Percentiles rank a stretch among this genome's conserved stretches.
Conservation (phyloP, 2,888 invertebrate species). For the Ceramica pisi region DNA sequence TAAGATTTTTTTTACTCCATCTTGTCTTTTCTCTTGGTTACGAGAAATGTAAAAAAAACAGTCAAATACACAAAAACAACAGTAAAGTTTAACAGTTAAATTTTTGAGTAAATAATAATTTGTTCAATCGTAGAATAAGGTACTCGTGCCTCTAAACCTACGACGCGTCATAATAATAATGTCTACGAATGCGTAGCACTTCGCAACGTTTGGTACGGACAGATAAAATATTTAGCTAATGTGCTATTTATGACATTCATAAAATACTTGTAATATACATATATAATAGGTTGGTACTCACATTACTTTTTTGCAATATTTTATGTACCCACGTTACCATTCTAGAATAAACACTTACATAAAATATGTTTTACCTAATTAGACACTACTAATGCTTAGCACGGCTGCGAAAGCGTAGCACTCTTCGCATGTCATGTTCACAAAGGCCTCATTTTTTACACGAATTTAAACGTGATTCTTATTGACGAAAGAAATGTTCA, state of each 20-base stretch:
- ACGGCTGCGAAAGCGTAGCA: background rate
- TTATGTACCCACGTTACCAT: no score
- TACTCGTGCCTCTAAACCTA: background rate
- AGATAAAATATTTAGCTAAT: no score
- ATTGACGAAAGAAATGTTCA: conserved; percentile 66
- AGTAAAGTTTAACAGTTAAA: no score
- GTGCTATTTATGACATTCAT: no score
- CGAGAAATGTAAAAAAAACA: no score
- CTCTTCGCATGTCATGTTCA: no score
- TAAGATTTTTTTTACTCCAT: no score
- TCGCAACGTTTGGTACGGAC: background rate
- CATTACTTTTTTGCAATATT: no score
- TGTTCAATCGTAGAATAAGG: background rate
- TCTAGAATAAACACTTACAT: background rate
- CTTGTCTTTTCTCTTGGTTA: no score
- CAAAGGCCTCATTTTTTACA: background rate
- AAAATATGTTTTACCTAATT: background rate
- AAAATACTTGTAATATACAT: no score
- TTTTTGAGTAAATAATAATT: background rate
- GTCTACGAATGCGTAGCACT: conserved; percentile 12
- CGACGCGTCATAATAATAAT: conserved; percentile 8
- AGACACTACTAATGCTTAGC: background rate
- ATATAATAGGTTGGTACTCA: no score
- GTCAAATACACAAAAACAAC: no score
- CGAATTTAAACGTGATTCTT: conserved; percentile 61